Base-by-base conservation (phyloP, 2,888 invertebrate genomes). In the Agriotes lineatus region DNA sequence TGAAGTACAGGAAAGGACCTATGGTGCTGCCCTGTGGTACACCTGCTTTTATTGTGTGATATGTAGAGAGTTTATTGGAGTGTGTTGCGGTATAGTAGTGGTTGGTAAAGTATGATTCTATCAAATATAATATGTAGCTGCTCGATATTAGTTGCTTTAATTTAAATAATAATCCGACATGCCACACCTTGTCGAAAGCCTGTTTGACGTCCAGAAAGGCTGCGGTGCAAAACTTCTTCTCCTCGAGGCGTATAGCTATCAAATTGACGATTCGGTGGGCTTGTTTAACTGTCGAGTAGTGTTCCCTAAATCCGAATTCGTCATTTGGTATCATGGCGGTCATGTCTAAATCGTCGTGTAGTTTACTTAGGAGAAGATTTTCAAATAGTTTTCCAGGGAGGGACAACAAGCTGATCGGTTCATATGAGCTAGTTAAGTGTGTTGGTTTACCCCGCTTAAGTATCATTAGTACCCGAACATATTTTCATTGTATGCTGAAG, bases 1-100 rank as follows among this genome's bases (percentile, higher is more conserved):
- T 7, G 7, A 50, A n/a, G 12, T 50, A 50, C n/a, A 56, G 10
- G 14, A 56, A 37, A 16, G 35, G 35, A n/a, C 33, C 56, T 2
- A 56, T 16, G 19, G 20, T 12, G 12, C 56, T 56, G 18, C 56
- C 35, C 35, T 56, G 56, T 56, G 56, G 56, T 9, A 35, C 35
- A 12, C 35, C 35, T 20, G 35, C 9, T 37, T 56, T 56, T 30
- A 56, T 35, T 16, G 56, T 9, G 33, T 33, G 22, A 52, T 52
- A 52, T 12, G 14, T 52, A 12, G 35, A 56, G 30, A 56, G n/a
- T 56, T 56, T 4, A 56, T 14, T 37, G 35, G 30, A 33, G 50
- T 50, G 25, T 50, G 19, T 20, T 10, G 22, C 50, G 7, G 50
- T 50, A 25, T 14, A 50, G 16, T 50, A 50, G 12, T 7, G 25